Base-by-base conservation (phyloP, 2,113 vertebrate genomes). In the Spea bombifrons region DNA sequence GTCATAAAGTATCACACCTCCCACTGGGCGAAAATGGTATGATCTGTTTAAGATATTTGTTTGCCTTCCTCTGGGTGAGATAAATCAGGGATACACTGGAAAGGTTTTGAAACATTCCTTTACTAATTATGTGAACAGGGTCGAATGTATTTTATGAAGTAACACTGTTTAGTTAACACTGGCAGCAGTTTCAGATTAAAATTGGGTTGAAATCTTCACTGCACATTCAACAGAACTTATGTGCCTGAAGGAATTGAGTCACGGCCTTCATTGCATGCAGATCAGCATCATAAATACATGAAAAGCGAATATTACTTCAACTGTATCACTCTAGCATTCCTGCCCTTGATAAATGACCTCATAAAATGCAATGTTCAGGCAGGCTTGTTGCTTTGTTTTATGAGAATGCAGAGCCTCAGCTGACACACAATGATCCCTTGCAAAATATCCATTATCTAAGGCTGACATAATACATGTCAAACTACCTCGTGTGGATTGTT, bases 391-490 rank as follows among this genome's bases (percentile, higher is more conserved):
- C 77, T 73, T 80, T 80, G 77, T 80, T 80, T 80, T 80, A 80
- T 80, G 71, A 64, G 71, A 67, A 73, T 80, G 71, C 71, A 73
- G 70, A 67, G 77, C 52, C 63, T 73, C 52, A 67, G 71, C 63
- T 73, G 77, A 80, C 77, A 80, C 71, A 80, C 77, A 65, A 80
- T 73, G 71, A 80, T 80, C 77, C 77, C 64, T 73, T 73, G 77
- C 77, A 80, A 80, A 80, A 73, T 80, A 80, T 80, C 71, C 77
- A 80, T 80, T 80, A 80, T 80, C 77, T 73, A 73, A 73, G 63
- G 61, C 77, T 80, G 77, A 80, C 71, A 80, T 80, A 80, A 80
- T 80, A 64, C 64, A 67, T 12, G 64, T 80, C 63, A 80, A 80
- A 57, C 64, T 45, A 66, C 64, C 71, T 73, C 72, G 69, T 67